These are phyloP conservation scores for Sebastiscus tertius DNA, from an alignment of 2,797 vertebrate genomes.

Conservation along the genomic window DNA sequence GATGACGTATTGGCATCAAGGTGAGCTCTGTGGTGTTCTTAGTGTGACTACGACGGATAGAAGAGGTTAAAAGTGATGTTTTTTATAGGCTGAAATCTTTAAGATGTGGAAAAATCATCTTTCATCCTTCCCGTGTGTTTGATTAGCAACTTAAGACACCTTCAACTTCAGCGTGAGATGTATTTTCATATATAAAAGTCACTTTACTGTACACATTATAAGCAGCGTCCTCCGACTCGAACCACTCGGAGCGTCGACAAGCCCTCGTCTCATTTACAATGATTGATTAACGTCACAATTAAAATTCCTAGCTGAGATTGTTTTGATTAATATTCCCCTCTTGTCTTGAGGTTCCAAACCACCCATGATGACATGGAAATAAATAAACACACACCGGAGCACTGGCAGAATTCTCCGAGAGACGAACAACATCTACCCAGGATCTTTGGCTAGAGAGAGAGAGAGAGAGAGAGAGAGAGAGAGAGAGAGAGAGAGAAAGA, in stretches of 20 bases:
- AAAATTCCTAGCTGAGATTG: constrained; percentile 65
- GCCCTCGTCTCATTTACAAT: constrained; percentile 63
- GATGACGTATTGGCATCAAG: not conserved
- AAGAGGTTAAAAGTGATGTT: not conserved
- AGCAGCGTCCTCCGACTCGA: not conserved
- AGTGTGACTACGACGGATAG: not conserved
- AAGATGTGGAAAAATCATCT: not conserved
- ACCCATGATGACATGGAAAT: constrained; percentile 88
- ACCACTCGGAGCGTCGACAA: not conserved
- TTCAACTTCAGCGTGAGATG: not conserved
- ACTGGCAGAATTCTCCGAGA: constrained; percentile 65
- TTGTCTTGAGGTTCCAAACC: constrained; percentile 86
- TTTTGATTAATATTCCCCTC: constrained; percentile 76
- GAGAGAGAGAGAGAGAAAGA: constrained; percentile 55
- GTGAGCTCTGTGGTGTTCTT: not conserved
- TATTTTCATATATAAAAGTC: not conserved
- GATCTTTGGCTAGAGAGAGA: constrained; percentile 44
- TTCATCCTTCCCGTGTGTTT: not conserved
- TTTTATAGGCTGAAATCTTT: not conserved
- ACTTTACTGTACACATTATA: not conserved
- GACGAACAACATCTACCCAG: constrained; percentile 56
- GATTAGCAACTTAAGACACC: not conserved
- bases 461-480: not conserved
- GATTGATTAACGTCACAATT: constrained; percentile 79
- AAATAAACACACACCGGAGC: constrained; percentile 73